Conservation (phyloP, 2,888 invertebrate genomes). For the Sialis lutaria region DNA sequence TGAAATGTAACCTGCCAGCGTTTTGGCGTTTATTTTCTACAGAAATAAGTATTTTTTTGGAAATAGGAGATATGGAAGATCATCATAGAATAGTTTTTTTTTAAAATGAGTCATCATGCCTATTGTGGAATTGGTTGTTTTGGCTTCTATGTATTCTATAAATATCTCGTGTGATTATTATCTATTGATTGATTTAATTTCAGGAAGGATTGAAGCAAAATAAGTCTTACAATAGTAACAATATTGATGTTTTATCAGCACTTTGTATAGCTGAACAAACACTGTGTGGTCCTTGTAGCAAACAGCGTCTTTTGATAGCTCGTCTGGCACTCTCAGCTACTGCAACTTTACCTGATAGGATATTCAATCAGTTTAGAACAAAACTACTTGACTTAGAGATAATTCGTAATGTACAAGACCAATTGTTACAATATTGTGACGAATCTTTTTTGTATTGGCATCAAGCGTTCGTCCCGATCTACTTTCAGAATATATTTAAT, state of each 20-base stretch:
- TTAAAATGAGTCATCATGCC: too few relatives aligned
- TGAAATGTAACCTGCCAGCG: too few relatives aligned
- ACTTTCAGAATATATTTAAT: conserved; percentile 55
- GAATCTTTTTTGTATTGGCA: conserved; percentile 72
- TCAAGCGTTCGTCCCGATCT: conserved; percentile 55
- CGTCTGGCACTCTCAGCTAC: conserved; percentile 26
- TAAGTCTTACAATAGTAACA: conserved; percentile 44
- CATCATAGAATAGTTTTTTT: too few relatives aligned
- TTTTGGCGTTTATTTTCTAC: too few relatives aligned
- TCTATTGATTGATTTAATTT: neutral
- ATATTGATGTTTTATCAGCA: conserved; percentile 54
- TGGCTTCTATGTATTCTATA: neutral
- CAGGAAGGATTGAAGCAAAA: conserved; percentile 12
- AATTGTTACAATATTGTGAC: conserved; percentile 44
- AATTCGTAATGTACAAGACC: conserved; percentile 37
- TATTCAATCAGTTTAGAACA: conserved; percentile 37
- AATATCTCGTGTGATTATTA: neutral
- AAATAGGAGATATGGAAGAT: too few relatives aligned
- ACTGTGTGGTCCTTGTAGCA: conserved; percentile 35
- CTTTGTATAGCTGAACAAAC: conserved; percentile 54
- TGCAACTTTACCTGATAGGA: conserved; percentile 45
- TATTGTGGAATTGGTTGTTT: neutral
- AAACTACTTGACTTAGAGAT: conserved; percentile 46
- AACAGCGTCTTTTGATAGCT: conserved; percentile 20
- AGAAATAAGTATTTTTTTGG: too few relatives aligned